phyloP scores from a whole-genome alignment of 2,888 invertebrate genomes.

The Fragum sueziense region DNA sequence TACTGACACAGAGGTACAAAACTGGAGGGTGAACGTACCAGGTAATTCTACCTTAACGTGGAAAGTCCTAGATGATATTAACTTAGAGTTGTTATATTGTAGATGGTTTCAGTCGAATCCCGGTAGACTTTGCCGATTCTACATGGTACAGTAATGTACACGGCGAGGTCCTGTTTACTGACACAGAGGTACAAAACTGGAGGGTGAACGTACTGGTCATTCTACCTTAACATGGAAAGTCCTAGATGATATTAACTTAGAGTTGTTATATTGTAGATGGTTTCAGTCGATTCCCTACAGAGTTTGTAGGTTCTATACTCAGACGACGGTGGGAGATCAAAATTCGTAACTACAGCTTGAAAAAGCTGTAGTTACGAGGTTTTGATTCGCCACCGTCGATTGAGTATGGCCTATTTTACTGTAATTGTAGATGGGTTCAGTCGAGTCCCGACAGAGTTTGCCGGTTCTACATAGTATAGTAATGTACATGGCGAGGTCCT shows the following conservation, averaged over 20 bases:
- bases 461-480: constrained; percentile 33
- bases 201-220: background rate
- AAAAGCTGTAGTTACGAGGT: too few relatives aligned
- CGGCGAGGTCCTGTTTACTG: constrained; percentile 32
- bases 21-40: background rate
- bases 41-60: background rate
- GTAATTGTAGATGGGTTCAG: too few relatives aligned
- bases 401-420: too few relatives aligned
- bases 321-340: too few relatives aligned
- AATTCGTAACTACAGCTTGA: too few relatives aligned
- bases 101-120: constrained; percentile 28
- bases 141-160: constrained; percentile 46
- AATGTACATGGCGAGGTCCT: constrained; percentile 25
- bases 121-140: constrained; percentile 30
- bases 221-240: background rate
- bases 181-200: background rate
- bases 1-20: background rate
- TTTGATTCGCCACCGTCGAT: too few relatives aligned
- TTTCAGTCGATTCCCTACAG: constrained; percentile 33
- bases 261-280: too few relatives aligned
- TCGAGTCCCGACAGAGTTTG: constrained; percentile 8
- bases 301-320: constrained; percentile 31
- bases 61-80: background rate
- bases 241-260: constrained; percentile 5
- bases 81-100: too few relatives aligned